Evolutionary conservation across 2,113 vertebrate genomes (phyloP).

Genomic region (Atrichornis clamosus): DNA sequence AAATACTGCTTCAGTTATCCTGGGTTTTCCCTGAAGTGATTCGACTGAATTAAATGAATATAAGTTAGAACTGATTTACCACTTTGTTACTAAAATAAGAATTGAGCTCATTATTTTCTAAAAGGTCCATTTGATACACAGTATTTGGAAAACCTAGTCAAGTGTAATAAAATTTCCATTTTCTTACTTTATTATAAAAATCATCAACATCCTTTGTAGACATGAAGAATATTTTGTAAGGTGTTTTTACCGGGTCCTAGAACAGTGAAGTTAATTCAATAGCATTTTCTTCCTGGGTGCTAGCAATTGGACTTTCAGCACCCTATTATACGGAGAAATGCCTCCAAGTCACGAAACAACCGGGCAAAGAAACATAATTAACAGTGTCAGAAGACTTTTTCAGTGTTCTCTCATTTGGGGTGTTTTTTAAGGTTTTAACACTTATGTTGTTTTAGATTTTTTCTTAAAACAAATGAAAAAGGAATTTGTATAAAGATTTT

Average conservation of each 20-base stretch:
- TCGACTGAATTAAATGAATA: not conserved
- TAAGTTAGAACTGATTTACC: not conserved
- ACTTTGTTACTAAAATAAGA: not conserved
- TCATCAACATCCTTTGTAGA: not conserved
- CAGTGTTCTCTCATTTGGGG: not conserved
- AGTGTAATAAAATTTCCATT: not conserved
- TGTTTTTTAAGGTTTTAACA: not conserved
- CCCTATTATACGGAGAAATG: not conserved
- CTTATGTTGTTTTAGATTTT: not conserved
- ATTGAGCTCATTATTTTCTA: not conserved
- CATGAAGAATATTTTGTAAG: not conserved
- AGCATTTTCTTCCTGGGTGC: not conserved
- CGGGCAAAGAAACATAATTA: not conserved
- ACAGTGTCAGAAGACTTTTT: not conserved
- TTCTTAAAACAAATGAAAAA: not conserved
- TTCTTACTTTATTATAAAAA: not conserved
- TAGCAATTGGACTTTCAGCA: not conserved
- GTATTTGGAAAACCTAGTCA: not conserved
- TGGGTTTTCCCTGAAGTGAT: not conserved
- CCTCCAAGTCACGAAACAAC: not conserved
- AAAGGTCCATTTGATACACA: fast-evolving
- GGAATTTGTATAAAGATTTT: not conserved
- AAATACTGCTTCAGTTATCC: not conserved
- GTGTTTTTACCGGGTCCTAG: not conserved
- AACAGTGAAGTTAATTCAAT: not conserved